Conservation (phyloP, 2,113 vertebrate species). For the Naja naja region DNA sequence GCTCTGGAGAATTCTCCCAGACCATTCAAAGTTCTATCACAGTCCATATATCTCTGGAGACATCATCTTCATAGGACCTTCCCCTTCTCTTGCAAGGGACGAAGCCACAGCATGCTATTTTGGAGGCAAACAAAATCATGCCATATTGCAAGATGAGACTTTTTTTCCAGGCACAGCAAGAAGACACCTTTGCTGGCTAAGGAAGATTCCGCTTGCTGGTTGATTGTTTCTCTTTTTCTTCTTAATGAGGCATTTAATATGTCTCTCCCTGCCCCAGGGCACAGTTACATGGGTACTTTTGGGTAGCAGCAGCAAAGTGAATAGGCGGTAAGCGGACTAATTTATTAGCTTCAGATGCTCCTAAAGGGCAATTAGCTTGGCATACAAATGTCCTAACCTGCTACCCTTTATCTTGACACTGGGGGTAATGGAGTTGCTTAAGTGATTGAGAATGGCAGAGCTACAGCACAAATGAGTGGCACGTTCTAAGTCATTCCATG, state of each 20-base stretch:
- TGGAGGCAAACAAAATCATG: neutral
- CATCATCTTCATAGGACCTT: neutral
- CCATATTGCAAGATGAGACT: neutral
- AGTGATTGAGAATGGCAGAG: conserved; percentile 20
- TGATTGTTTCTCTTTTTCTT: neutral
- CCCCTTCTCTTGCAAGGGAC: neutral
- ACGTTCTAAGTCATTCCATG: neutral
- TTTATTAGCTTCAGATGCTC: conserved; percentile 8
- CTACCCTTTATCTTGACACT: neutral
- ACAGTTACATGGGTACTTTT: neutral
- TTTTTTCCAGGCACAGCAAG: neutral
- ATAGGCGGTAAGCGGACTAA: neutral
- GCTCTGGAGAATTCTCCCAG: neutral
- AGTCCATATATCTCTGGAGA: neutral
- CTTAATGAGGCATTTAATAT: neutral
- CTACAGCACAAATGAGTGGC: neutral
- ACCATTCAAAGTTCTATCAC: neutral
- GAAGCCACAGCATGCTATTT: neutral
- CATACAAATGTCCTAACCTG: neutral
- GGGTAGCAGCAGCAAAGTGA: neutral
- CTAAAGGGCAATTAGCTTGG: conserved; percentile 11
- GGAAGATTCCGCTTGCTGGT: neutral
- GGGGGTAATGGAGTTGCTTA: conserved; percentile 10
- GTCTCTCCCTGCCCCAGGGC: neutral
- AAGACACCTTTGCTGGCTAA: neutral